Evolutionary conservation across 2,888 invertebrate genomes (phyloP).

Genomic region (Nipponacmea schrenckii): DNA sequence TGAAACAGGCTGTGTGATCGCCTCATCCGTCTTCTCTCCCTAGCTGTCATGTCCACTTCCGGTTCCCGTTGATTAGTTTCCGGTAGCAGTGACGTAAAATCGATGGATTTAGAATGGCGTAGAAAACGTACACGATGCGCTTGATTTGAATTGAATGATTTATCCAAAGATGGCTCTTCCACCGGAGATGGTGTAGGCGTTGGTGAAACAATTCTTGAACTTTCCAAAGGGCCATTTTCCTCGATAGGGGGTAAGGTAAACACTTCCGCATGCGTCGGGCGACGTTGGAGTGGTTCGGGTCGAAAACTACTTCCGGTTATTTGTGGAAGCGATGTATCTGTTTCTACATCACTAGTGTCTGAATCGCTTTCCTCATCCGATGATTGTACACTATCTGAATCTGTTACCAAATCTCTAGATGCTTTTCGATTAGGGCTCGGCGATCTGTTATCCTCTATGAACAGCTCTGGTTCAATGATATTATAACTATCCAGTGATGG

Average conservation of each 20-base stretch:
- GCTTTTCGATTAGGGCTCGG: not conserved
- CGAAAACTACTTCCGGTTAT: not conserved
- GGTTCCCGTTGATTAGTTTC: not conserved
- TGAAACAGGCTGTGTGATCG: conserved; percentile 1
- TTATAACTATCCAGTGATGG: conserved; percentile 24
- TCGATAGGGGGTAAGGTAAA: not conserved
- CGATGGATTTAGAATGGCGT: not conserved
- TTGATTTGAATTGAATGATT: no score
- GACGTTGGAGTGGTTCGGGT: not conserved
- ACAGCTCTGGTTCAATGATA: conserved; percentile 23
- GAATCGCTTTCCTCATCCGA: not conserved
- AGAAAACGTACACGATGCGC: not conserved
- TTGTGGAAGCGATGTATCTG: not conserved
- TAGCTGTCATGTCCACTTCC: not conserved
- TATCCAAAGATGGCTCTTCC: no score
- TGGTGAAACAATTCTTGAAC: not conserved
- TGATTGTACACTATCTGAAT: not conserved
- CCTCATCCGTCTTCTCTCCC: not conserved
- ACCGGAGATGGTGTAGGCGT: no score
- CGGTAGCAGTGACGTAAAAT: not conserved
- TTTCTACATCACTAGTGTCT: not conserved
- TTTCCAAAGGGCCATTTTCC: not conserved
- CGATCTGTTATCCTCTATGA: not conserved
- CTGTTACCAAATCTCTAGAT: not conserved
- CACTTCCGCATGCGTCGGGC: not conserved